phyloP scores from a whole-genome alignment of 2,113 vertebrate species.

The Myiozetetes cayanensis region DNA sequence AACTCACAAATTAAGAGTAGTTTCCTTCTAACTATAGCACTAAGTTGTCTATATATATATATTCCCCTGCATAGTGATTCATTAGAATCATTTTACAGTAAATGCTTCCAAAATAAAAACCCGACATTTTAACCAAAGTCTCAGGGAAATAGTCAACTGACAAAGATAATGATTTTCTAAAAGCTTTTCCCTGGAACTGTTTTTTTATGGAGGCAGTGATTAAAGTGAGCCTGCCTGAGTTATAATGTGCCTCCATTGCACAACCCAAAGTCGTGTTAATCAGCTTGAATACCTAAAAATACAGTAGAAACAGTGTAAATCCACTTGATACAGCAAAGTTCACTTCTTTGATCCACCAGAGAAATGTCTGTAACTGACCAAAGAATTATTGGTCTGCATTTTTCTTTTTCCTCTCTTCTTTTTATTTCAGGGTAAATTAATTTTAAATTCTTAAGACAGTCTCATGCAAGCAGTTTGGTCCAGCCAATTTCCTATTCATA shows the following conservation, averaged over 20 bases:
- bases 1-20: background rate
- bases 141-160: conserved; percentile 52
- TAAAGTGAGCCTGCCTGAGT: conserved; percentile 15
- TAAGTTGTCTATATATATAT: background rate
- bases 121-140: conserved; percentile 48
- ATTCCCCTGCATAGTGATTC: conserved; percentile 30
- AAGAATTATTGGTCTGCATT: background rate
- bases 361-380: background rate
- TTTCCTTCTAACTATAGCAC: background rate
- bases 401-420: background rate
- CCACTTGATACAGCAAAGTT: conserved; percentile 2
- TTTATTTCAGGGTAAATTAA: background rate
- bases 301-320: conserved; percentile 25
- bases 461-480: background rate
- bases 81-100: conserved; percentile 43
- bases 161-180: conserved; percentile 54
- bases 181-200: conserved; percentile 47
- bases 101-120: conserved; percentile 48
- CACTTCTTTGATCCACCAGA: background rate
- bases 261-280: conserved; percentile 57
- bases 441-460: background rate
- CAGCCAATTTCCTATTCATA: background rate
- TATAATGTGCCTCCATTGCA: background rate
- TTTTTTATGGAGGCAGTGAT: conserved; percentile 45
- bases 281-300: conserved; percentile 44